Base-by-base conservation (phyloP, 2,888 invertebrate genomes). In the Erannis defoliaria region DNA sequence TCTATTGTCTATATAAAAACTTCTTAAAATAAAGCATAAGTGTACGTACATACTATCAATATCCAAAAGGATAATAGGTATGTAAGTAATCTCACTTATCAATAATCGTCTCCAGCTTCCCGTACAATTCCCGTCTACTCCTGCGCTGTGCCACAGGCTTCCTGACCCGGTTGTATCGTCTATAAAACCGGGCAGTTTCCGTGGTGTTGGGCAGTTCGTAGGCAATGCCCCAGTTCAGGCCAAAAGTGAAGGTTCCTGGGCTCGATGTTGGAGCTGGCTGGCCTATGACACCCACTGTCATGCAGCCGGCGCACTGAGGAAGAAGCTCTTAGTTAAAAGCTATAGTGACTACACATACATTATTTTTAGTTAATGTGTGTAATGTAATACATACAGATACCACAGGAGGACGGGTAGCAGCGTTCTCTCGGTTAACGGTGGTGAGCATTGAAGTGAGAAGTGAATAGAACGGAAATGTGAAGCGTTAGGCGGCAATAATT, bases 141-240 rank as follows among this genome's bases (percentile, higher is more conserved):
- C 96, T 89, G 9, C 96, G 90, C 76, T 94, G 94, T 33, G 94
- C 84, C 16, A 93, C 74, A 0, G 94, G 92, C 56, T 90, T 91
- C 37, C 76, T 77, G 0, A 75, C 62, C 5, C 81, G 80, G 31
- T 81, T 75, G 58, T 85, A 82, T n/a, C 70, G 73, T 37, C 80
- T 78, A 53, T 84, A 87, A 43, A 88, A 86, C 2, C 58, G 67
- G 0, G 88, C 65, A 0, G 93, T 93, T 76, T 94, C 93, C 0
- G 94, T 94, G 18, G 90, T 85, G 63, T 94, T 94, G 0, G 94
- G 94, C 56, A 95, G 80, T 68, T 94, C 89, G 66, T 96, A 96
- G 0, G 96, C 95, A 33, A 96, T 94, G 54, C 95, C 96, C 95
- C 96, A 96, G 78, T 96, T 96, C 33, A 96, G 80, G 0, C 95